Conservation (phyloP, 2,113 vertebrate species). For the Entelurus aequoreus region DNA sequence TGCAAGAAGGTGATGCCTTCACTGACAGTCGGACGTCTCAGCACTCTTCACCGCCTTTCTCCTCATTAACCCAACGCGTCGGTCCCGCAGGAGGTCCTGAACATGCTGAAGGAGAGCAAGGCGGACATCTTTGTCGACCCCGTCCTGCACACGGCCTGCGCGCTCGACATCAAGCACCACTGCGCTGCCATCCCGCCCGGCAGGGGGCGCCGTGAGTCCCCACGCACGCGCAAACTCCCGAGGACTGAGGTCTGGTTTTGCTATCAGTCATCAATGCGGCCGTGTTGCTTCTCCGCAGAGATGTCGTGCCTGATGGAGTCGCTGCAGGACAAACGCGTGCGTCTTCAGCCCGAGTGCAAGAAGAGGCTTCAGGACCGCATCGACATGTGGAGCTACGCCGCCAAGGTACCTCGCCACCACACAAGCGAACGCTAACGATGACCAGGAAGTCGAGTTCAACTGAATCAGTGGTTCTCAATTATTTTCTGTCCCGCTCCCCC, state of each 20-base stretch:
- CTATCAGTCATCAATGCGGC: no score
- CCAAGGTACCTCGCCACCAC: conserved; percentile 75
- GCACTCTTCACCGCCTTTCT: neutral
- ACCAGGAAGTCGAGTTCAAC: no score
- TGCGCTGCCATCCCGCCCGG: conserved; percentile 94
- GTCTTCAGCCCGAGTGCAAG: conserved; percentile 95
- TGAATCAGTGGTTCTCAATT: no score
- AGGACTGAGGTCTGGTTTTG: no score
- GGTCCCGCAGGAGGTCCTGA: conserved; percentile 84
- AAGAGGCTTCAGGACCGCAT: conserved; percentile 95
- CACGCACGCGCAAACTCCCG: neutral
- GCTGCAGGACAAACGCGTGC: conserved; percentile 92
- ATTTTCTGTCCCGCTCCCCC: no score
- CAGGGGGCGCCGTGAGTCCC: conserved; percentile 86
- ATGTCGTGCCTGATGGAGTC: conserved; percentile 98
- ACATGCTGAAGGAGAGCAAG: conserved; percentile 98
- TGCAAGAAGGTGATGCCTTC: conserved; percentile 85
- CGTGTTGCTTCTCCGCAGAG: conserved; percentile 66
- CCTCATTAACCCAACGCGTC: neutral
- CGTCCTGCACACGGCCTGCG: conserved; percentile 94
- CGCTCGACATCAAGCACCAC: conserved; percentile 96
- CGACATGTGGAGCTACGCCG: conserved; percentile 98
- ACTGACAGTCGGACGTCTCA: no score
- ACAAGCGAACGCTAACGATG: neutral
- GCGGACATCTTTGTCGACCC: conserved; percentile 98